A percentile compares a stretch with the other conserved stretches of the same genome.
Conservation (phyloP, 2,113 vertebrate species). For the Sander lucioperca region DNA sequence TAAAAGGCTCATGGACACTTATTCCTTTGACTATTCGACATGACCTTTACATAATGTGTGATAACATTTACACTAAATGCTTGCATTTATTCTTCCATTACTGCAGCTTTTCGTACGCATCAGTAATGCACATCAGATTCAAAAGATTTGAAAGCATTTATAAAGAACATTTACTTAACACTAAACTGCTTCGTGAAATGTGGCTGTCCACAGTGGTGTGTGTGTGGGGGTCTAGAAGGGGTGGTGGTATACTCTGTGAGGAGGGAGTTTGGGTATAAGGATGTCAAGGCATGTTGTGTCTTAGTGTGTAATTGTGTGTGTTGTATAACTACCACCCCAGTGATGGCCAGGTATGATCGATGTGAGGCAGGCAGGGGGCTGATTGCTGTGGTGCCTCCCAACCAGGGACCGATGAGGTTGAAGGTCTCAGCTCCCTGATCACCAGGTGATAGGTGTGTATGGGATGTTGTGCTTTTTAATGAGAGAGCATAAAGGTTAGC, state of each 20-base stretch:
- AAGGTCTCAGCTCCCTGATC: conserved; percentile 63
- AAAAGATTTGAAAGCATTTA: conserved; percentile 11
- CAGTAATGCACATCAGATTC: background rate
- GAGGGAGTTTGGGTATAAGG: background rate
- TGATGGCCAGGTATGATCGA: conserved; percentile 59
- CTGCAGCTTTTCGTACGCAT: background rate
- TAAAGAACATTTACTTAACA: background rate
- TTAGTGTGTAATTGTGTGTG: conserved; percentile 45
- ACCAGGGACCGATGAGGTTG: conserved; percentile 46
- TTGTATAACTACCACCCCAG: conserved; percentile 46
- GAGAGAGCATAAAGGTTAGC: conserved; percentile 68
- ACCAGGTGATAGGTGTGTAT: conserved; percentile 45
- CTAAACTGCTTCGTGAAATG: background rate
- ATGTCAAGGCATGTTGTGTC: conserved; percentile 4
- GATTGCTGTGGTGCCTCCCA: conserved; percentile 56
- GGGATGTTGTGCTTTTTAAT: conserved; percentile 62
- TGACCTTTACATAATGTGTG: conserved; percentile 42
- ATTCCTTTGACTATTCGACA: conserved; percentile 33
- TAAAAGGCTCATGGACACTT: conserved; percentile 23
- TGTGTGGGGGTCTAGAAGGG: background rate
- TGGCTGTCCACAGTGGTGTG: background rate
- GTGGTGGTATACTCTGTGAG: background rate
- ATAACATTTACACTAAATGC: conserved; percentile 33
- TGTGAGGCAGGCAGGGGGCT: conserved; percentile 61
- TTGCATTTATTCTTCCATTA: conserved; percentile 29